phyloP scores from a whole-genome alignment of 2,113 vertebrate species.

The Seriola aureovittata region DNA sequence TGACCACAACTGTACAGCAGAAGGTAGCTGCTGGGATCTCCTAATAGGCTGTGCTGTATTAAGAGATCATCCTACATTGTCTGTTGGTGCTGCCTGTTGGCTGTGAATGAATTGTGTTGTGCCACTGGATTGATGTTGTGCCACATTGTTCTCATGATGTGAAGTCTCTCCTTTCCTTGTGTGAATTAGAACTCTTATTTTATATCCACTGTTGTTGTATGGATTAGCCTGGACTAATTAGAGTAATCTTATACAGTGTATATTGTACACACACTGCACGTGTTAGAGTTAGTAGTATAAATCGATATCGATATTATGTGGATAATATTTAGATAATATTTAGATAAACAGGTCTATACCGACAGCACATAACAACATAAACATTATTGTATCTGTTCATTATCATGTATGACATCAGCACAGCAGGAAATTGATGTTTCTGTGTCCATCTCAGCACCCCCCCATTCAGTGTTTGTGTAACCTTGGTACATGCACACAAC shows the following conservation, averaged over 20 bases:
- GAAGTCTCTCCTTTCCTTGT: slow-evolving; percentile 22
- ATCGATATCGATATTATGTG: slow-evolving; percentile 6
- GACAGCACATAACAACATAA: slow-evolving; percentile 3
- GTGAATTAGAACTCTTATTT: slow-evolving; percentile 13
- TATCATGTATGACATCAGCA: slow-evolving; percentile 1
- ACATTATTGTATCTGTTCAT: slow-evolving; percentile 20
- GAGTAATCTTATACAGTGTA: neutral
- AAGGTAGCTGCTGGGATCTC: slow-evolving; percentile 98
- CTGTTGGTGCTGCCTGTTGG: slow-evolving; percentile 62
- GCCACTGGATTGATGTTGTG: slow-evolving; percentile 55
- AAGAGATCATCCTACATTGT: slow-evolving; percentile 86
- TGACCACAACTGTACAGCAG: slow-evolving; percentile 99
- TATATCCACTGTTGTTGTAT: neutral
- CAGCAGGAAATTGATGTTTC: slow-evolving; percentile 51
- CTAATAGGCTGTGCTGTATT: slow-evolving; percentile 87
- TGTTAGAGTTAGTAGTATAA: slow-evolving; percentile 43
- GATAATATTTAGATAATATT: slow-evolving; percentile 7
- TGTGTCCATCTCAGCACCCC: slow-evolving; percentile 14
- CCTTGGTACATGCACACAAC: slow-evolving; percentile 38
- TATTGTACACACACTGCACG: neutral
- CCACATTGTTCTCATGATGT: slow-evolving; percentile 46
- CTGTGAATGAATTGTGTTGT: slow-evolving; percentile 63
- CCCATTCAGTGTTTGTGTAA: slow-evolving; percentile 51
- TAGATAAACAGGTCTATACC: neutral
- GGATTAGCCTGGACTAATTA: slow-evolving; percentile 8